Evolutionary conservation across 1,140 invertebrate genomes (phyloP).

Genomic region (Heterodera schachtii): DNA sequence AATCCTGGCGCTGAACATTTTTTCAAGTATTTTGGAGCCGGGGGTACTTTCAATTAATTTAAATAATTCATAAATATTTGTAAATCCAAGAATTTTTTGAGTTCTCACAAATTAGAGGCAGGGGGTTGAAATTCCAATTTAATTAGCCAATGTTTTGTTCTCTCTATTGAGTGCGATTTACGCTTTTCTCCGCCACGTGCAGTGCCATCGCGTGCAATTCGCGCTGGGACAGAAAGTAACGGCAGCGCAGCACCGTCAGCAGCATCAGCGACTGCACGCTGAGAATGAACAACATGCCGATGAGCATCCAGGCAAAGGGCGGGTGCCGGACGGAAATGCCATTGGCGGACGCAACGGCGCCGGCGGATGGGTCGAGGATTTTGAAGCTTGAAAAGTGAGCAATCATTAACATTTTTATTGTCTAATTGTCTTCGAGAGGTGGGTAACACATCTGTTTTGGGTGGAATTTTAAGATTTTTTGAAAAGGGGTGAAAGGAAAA

Average conservation of each 20-base stretch:
- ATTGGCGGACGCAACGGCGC: neutral
- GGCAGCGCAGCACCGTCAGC: slow-evolving; percentile 18
- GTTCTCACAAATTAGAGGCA: too few species aligned
- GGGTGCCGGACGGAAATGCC: slow-evolving; percentile 24
- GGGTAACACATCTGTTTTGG: too few species aligned
- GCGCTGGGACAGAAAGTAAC: slow-evolving; percentile 44
- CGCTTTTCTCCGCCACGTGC: slow-evolving; percentile 50
- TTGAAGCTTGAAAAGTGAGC: slow-evolving; percentile 45
- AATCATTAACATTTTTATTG: too few species aligned
- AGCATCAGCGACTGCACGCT: slow-evolving; percentile 39
- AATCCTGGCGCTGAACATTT: slow-evolving; percentile 28
- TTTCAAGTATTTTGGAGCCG: neutral
- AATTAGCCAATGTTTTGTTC: too few species aligned
- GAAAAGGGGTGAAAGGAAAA: too few species aligned
- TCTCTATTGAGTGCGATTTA: slow-evolving; percentile 40
- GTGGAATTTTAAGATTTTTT: too few species aligned
- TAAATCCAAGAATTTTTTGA: too few species aligned
- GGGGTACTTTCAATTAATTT: too few species aligned
- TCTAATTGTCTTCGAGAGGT: too few species aligned
- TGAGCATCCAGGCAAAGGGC: slow-evolving; percentile 31
- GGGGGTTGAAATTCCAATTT: too few species aligned
- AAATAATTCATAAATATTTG: too few species aligned
- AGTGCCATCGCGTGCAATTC: slow-evolving; percentile 48
- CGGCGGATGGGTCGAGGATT: slow-evolving; percentile 33
- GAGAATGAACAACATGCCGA: slow-evolving; percentile 37